Evolutionary conservation across 2,113 vertebrate species (phyloP).

Genomic region (Xiphias gladius): DNA sequence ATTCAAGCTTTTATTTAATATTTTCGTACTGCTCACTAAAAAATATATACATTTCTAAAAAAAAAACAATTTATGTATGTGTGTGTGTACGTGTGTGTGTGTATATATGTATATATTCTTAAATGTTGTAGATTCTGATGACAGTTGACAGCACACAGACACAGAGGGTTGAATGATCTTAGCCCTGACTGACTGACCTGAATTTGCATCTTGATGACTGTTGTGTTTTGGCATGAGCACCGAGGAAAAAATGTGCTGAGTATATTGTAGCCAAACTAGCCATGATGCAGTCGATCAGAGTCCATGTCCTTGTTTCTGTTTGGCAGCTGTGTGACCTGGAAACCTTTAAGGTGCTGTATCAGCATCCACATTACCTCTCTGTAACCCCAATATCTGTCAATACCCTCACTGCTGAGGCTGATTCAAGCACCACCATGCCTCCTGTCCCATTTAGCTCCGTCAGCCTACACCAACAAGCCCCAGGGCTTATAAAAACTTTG

Average conservation of each 20-base stretch:
- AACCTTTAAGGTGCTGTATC: slow-evolving; percentile 70
- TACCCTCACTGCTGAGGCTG: slow-evolving; percentile 62
- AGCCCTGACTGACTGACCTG: slow-evolving; percentile 58
- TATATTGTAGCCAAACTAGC: slow-evolving; percentile 53
- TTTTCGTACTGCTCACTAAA: slow-evolving; percentile 3
- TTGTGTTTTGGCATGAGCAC: slow-evolving; percentile 49
- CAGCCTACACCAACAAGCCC: slow-evolving; percentile 60
- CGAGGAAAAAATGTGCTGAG: slow-evolving; percentile 46
- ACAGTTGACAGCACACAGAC: slow-evolving; percentile 41
- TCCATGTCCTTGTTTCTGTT: slow-evolving; percentile 66
- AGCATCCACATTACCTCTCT: slow-evolving; percentile 75
- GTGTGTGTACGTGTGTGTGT: no score
- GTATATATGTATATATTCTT: neutral
- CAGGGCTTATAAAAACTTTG: slow-evolving; percentile 71
- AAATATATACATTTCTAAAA: slow-evolving; percentile 2
- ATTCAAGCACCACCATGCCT: slow-evolving; percentile 59
- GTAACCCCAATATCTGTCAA: slow-evolving; percentile 80
- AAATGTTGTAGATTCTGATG: slow-evolving; percentile 13
- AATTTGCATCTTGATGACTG: slow-evolving; percentile 76
- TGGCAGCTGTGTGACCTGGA: slow-evolving; percentile 68
- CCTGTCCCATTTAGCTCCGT: slow-evolving; percentile 71
- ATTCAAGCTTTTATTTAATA: neutral
- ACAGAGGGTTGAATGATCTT: slow-evolving; percentile 38
- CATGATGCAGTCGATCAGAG: slow-evolving; percentile 62
- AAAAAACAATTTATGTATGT: neutral